A percentile compares a stretch with the other conserved stretches of the same genome.
Conservation (phyloP, 2,113 vertebrate genomes). For the Catharus bicknelli region DNA sequence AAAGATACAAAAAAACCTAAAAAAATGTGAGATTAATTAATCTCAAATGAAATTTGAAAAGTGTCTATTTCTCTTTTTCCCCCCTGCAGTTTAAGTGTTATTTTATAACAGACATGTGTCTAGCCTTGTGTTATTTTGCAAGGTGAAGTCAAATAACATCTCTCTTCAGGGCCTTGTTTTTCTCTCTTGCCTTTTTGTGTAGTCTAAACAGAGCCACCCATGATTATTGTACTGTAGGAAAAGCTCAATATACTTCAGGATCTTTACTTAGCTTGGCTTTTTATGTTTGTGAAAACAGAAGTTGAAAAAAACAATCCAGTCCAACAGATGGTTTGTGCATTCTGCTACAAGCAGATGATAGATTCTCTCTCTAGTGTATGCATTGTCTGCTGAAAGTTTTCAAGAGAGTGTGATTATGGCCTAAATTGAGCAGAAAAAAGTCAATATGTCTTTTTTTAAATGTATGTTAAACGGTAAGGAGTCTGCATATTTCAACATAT, state of each 20-base stretch:
- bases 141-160: slow-evolving; percentile 13
- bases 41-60: not conserved
- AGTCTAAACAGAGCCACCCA: not conserved
- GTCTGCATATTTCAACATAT: not conserved
- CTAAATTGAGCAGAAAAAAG: not conserved
- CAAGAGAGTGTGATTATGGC: not conserved
- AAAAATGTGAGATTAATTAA: not conserved
- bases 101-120: not conserved
- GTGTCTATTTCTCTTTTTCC: not conserved
- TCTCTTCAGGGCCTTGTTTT: not conserved
- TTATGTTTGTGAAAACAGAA: slow-evolving; percentile 1
- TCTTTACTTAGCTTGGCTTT: slow-evolving; percentile 12
- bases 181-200: not conserved
- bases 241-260: not conserved
- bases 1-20: not conserved
- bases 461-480: not conserved
- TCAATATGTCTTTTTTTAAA: not conserved
- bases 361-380: not conserved
- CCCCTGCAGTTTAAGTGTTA: not conserved
- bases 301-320: not conserved
- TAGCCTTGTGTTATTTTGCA: not conserved
- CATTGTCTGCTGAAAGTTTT: not conserved
- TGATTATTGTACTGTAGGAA: not conserved
- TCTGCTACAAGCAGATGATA: slow-evolving; percentile 19
- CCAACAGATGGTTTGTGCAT: slow-evolving; percentile 37